Percentiles rank a stretch among this genome's conserved stretches.
Evolutionary conservation across 2,797 vertebrate species (phyloP).

Genomic region (Triplophysa yarkandensis): DNA sequence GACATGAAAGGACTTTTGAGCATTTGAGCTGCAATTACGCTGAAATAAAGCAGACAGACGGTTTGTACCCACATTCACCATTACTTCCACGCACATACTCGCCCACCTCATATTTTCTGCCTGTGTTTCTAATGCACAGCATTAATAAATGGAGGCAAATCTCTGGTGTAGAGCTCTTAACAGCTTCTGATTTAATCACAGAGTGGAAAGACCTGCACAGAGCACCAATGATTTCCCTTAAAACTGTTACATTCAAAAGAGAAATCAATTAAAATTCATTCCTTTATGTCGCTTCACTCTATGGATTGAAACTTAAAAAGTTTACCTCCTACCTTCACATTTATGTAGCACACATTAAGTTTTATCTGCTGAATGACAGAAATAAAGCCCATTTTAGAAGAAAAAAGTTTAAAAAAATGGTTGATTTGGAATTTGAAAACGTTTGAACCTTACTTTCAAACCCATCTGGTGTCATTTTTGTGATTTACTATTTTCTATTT

Average conservation of each 20-base stretch:
- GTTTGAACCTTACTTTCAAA: no score
- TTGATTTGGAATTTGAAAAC: no score
- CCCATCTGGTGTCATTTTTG: no score
- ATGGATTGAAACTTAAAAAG: not conserved
- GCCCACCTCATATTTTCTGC: conserved; percentile 40
- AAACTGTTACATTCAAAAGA: conserved; percentile 37
- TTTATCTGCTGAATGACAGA: no score
- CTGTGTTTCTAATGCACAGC: conserved; percentile 22
- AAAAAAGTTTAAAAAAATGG: no score
- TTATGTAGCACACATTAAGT: not conserved
- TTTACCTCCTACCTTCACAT: not conserved
- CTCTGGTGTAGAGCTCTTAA: conserved; percentile 40
- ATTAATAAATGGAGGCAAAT: conserved; percentile 33
- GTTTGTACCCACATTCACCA: conserved; percentile 22
- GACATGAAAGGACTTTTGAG: conserved; percentile 44
- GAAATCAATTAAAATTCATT: conserved; percentile 36
- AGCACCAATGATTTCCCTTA: conserved; percentile 10
- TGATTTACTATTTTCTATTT: no score
- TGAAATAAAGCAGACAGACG: conserved; percentile 43
- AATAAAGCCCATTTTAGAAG: not conserved
- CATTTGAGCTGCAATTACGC: conserved; percentile 51
- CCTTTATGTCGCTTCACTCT: conserved; percentile 11
- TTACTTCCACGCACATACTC: conserved; percentile 26
- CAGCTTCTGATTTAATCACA: conserved; percentile 48
- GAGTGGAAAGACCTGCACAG: conserved; percentile 19